Evolutionary conservation across 2,113 vertebrate species (phyloP), one percentile per base, ranked within the genome.

Genomic region (Crotalus horridus): DNA sequence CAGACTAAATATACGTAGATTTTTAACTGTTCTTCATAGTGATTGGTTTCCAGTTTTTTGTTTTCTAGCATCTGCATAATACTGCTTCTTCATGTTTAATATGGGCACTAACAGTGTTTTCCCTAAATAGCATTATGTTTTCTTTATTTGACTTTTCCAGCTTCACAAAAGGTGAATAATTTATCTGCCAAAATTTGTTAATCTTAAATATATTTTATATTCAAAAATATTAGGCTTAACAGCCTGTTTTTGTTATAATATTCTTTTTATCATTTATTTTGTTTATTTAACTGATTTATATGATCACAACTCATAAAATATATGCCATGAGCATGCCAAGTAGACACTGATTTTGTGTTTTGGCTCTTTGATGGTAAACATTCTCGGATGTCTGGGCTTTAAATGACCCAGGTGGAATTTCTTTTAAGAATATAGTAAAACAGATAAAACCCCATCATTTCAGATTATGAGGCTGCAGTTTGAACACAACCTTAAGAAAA

Each of bases 351-450:
- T 92, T 95, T 95, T 94, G 91, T 94, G 93, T 87, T 95, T 90
- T 96, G 95, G 96, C 94, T 95, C 93, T 0, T 0, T 91, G 94
- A 93, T 48, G 51, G 46, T 10, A 69, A 93, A 93, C 86, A 89
- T 94, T 96, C 96, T 95, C 93, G 85, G 20, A 96, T 96, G 93
- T 91, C 93, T 94, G 21, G 93, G 94, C 90, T 95, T 96, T 92
- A 96, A 59, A 92, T 0, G 94, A 94, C 96, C 95, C 94, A 95
- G 95, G 56, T 94, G 96, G 96, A 93, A 96, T 85, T 92, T 96
- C 94, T 93, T 96, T 94, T 96, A 89, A 94, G 33, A 95, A 93
- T 95, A 95, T 86, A 23, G 89, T 97, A 94, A 92, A 92, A 48
- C 39, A 48, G 90, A 93, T 95, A 59, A 86, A 74, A 94, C 93